Base-by-base conservation (phyloP, 2,888 invertebrate genomes). In the Entomobrya proxima region DNA sequence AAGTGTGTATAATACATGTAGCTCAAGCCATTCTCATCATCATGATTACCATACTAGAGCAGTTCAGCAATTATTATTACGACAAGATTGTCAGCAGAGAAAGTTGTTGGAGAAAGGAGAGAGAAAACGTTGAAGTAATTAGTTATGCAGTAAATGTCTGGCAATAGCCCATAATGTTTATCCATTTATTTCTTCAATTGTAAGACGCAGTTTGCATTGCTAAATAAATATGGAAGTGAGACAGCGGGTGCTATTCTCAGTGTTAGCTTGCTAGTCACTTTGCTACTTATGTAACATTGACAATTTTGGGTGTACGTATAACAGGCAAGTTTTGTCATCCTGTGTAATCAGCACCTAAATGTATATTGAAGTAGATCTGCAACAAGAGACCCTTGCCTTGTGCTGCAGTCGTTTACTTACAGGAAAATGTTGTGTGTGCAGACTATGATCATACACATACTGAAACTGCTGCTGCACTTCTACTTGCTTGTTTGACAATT, bases 111-210 rank as follows among this genome's bases (percentile, higher is more conserved):
- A 15, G 6, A 37, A 32, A 78, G 78, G 18, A 75, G 9, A 32
- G 50, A 64, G 75, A 75, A 83, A 86, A 83, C 86, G 82, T 85
- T 75, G 82, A 82, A 85, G 87, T 89, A 86, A 90, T 90, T 89
- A 89, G 87, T 83, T 86, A 89, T 90, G 88, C 90, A 86, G 86
- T 87, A 87, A 89, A 83, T 84, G 89, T 88, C 84, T 85, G 79
- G 83, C 82, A 80, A 79, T 85, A 64, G 79, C 75, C 79, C 86
- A 85, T 79, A 85, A 85, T 75, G 86, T 87, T 88, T 87, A 87
- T 89, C 89, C 87, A 89, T 89, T 89, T 89, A 90, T 90, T 90
- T 90, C 88, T 89, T 90, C 88, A 88, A 90, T 83, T 87, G 88
- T 81, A 52, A 85, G 72, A 89, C 87, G 88, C 88, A 85, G 86